Evolutionary conservation across 2,888 invertebrate species (phyloP).

Genomic region (Drosophila formosana): DNA sequence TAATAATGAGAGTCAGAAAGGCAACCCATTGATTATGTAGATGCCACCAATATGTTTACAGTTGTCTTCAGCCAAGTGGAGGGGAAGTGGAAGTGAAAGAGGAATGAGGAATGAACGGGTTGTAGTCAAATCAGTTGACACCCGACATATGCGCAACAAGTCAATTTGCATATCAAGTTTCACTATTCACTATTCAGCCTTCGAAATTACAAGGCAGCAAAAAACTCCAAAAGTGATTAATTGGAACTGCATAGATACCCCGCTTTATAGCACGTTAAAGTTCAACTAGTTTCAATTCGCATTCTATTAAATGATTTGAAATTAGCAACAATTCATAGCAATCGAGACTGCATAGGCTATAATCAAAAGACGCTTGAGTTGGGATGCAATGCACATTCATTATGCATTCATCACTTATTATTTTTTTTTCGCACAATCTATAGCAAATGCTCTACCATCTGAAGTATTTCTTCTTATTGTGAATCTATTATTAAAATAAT

Average conservation of each 20-base stretch:
- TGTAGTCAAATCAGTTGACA: conserved; percentile 16
- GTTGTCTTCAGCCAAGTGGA: conserved; percentile 24
- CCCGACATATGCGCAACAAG: conserved; percentile 25
- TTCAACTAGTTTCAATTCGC: too few relatives aligned
- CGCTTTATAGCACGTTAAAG: neutral
- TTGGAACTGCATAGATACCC: neutral
- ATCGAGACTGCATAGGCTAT: neutral
- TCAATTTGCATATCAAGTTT: conserved; percentile 2
- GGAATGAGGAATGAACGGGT: neutral
- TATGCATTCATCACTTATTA: neutral
- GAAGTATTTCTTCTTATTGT: neutral
- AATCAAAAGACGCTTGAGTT: neutral
- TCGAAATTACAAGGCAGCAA: neutral
- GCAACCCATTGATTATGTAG: conserved; percentile 35
- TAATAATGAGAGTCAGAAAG: conserved; percentile 55
- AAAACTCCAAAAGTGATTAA: neutral
- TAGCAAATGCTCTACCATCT: neutral
- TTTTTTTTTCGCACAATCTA: neutral
- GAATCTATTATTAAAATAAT: neutral
- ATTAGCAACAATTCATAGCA: neutral
- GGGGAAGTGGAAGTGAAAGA: neutral
- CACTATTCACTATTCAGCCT: neutral
- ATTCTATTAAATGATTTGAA: neutral
- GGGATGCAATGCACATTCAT: neutral
- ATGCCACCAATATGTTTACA: conserved; percentile 27